Conservation (phyloP, 2,113 vertebrate genomes). For the Bujurquina vittata region DNA sequence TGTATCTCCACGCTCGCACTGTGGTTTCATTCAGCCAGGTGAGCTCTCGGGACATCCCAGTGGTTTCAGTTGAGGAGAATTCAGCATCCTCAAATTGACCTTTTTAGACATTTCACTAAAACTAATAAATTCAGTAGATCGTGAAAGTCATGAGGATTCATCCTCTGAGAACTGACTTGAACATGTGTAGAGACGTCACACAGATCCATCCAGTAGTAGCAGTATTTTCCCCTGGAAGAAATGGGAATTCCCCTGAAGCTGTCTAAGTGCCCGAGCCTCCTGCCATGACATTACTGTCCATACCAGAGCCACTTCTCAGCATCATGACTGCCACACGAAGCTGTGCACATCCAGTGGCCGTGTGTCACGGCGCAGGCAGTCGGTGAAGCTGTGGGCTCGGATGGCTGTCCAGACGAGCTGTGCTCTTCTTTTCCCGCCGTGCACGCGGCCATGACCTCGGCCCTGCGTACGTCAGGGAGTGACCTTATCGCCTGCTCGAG, state of each 20-base stretch:
- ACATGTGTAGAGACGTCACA: background rate
- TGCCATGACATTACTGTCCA: background rate
- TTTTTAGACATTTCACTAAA: background rate
- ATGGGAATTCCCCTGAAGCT: background rate
- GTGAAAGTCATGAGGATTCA: too few relatives aligned
- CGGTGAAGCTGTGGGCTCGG: constrained; percentile 35
- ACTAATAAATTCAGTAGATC: background rate
- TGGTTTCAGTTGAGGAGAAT: background rate
- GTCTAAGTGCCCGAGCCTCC: background rate
- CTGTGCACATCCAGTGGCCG: background rate
- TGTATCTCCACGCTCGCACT: background rate
- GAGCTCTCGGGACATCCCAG: rapidly evolving
- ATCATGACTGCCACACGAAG: background rate
- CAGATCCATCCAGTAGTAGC: background rate
- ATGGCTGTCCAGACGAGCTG: constrained; percentile 22
- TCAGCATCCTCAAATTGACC: background rate
- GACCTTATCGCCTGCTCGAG: constrained; percentile 61
- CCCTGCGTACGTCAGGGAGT: constrained; percentile 68
- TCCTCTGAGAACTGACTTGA: rapidly evolving
- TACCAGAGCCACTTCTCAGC: background rate
- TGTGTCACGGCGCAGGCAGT: background rate
- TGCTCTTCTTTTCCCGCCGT: constrained; percentile 19
- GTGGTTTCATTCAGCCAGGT: background rate
- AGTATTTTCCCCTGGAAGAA: background rate
- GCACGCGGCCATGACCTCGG: constrained; percentile 42